phyloP scores from a whole-genome alignment of 2,797 vertebrate species.

The Aphelocoma californica region DNA sequence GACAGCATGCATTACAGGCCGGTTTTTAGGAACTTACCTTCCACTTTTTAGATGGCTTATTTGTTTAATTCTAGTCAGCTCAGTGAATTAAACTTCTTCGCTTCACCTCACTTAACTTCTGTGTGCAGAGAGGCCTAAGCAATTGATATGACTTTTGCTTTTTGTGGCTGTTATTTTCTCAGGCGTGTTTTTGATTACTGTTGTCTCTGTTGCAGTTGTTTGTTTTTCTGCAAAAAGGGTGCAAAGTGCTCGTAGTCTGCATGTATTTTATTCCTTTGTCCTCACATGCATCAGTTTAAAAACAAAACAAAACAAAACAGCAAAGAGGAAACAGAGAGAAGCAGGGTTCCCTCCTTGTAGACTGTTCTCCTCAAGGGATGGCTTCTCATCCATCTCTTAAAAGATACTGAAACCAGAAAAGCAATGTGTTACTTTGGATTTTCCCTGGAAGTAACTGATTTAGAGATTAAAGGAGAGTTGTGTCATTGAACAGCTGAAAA shows the following conservation, averaged over 20 bases:
- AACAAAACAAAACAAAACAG: not conserved
- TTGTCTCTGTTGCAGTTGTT: not conserved
- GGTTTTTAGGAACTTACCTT: not conserved
- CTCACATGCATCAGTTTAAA: not conserved
- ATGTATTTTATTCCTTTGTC: not conserved
- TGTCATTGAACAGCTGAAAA: not conserved
- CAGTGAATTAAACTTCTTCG: slow-evolving; percentile 20
- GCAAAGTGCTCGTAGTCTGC: not conserved
- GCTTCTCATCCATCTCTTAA: not conserved
- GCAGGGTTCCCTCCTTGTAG: not conserved
- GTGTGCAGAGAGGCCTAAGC: slow-evolving; percentile 34
- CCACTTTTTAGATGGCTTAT: not conserved
- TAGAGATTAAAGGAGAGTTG: not conserved
- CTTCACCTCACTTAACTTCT: slow-evolving; percentile 52
- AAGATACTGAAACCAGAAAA: not conserved
- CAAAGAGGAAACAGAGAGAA: not conserved
- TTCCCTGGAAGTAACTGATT: not conserved
- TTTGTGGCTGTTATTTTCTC: slow-evolving; percentile 4
- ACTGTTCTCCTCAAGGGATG: not conserved
- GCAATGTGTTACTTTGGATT: not conserved
- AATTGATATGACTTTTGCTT: slow-evolving; percentile 23
- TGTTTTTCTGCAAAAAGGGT: not conserved
- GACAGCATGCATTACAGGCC: not conserved
- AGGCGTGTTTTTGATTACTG: not conserved
- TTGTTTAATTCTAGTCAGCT: slow-evolving; percentile 38